Evolutionary conservation across 2,888 invertebrate genomes (phyloP), one percentile per base, ranked within the genome.

Genomic region (Serripes groenlandicus): DNA sequence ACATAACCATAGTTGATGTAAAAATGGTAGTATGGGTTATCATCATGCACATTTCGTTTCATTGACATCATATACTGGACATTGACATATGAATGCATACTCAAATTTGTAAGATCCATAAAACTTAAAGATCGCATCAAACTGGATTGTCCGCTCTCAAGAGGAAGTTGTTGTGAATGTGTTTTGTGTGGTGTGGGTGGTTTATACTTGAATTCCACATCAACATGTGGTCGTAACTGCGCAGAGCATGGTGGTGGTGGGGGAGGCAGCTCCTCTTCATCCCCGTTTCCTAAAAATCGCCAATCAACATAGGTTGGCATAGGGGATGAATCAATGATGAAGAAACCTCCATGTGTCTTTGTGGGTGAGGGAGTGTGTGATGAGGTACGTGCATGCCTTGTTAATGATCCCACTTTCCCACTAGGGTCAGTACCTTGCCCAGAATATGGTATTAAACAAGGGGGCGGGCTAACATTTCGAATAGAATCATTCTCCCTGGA

Each of bases 1-100:
- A 86, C 70, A 64, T 80, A 56, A 5, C 86, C 86, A 23, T 56
- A 32, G 70, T 86, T 86, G 70, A 79, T 79, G 73, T 86, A 86
- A 58, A 86, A 86, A 18, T 81, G 64, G 58, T 78, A 86, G 74
- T 83, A 83, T 3, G 74, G 76, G 2, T 71, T 32, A 54, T 86
- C 86, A 56, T 81, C 83, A 68, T 81, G 78, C 34, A 76, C 71
- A 70, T 73, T 78, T 15, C 68, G 73, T 58, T 78, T 54, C 4
- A 60, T 60, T 1, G 72, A 72, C 60, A 78, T 35, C 52, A 81
- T 74, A 32, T 84, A 78, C 15, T 75, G 66, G 21, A 78, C 26
- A 60, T 85, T 83, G 5, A 81, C 77, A 72, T 84, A 84, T 15
- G 71, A 62, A 72, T 86, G 80, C 0, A 56, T n/a, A 26, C 78